A percentile compares a stretch with the other conserved stretches of the same genome.
Conservation (phyloP, 2,797 vertebrate genomes). For the Argya squamiceps region DNA sequence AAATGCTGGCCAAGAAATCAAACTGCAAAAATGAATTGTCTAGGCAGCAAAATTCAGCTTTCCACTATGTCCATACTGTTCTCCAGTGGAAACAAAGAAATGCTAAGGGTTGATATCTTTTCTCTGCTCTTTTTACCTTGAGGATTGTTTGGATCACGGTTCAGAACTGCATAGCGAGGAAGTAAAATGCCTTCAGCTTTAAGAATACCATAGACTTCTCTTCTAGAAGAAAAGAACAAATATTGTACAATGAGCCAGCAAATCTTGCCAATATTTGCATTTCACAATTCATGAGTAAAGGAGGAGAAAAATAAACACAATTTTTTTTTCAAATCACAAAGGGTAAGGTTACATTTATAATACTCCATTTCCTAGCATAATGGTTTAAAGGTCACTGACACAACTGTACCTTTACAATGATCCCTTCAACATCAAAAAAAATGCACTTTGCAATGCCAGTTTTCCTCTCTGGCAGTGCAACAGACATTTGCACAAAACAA, state of each 20-base stretch:
- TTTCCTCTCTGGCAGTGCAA: not conserved
- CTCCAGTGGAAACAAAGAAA: not conserved
- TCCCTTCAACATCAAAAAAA: not conserved
- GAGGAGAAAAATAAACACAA: not conserved
- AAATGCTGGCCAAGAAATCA: not conserved
- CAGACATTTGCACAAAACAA: not conserved
- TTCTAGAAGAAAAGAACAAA: constrained; percentile 72
- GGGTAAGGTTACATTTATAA: not conserved
- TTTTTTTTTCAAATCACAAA: not conserved
- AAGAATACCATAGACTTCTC: constrained; percentile 88
- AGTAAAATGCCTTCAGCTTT: constrained; percentile 89
- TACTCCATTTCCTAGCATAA: not conserved
- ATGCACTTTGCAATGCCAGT: not conserved
- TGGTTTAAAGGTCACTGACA: not conserved
- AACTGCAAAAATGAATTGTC: not conserved
- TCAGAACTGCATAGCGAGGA: constrained; percentile 88
- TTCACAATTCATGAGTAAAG: not conserved
- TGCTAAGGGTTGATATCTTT: not conserved
- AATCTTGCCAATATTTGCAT: not conserved
- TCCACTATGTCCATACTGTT: not conserved
- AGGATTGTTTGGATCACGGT: constrained; percentile 88
- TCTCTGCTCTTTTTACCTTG: constrained; percentile 77
- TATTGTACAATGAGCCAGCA: not conserved
- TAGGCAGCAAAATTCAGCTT: not conserved
- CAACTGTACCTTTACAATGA: not conserved